Conservation (phyloP, 2,113 vertebrate species). For the Tenebrosternarchus preto region DNA sequence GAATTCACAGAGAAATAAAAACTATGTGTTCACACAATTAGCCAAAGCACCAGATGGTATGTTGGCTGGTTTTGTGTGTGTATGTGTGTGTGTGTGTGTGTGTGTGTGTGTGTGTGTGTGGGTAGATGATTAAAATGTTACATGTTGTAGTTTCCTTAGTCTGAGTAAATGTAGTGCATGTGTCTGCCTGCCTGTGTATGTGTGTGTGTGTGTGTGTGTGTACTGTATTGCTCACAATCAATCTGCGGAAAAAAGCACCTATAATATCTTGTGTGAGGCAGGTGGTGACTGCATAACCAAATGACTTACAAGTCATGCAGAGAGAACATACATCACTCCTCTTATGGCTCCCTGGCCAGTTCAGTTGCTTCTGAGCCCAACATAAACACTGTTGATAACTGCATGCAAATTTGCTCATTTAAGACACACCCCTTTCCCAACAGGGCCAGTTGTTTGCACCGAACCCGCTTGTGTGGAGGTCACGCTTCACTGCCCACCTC, state of each 20-base stretch:
- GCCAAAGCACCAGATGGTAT: background rate
- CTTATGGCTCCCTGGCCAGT: slow-evolving; percentile 12
- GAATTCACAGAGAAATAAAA: too few species aligned
- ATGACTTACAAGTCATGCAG: slow-evolving; percentile 7
- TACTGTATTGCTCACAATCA: background rate
- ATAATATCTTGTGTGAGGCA: slow-evolving; percentile 41
- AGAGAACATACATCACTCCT: slow-evolving; percentile 18
- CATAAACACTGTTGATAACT: slow-evolving; percentile 42
- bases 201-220: slow-evolving; percentile 4
- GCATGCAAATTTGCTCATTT: slow-evolving; percentile 33
- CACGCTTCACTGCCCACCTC: too few species aligned
- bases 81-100: slow-evolving; percentile 50
- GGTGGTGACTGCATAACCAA: background rate
- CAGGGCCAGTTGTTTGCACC: background rate
- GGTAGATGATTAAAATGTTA: slow-evolving; percentile 50
- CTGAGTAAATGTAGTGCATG: background rate
- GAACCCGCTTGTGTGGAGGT: too few species aligned
- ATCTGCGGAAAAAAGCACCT: background rate
- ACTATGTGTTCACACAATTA: background rate
- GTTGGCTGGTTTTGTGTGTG: background rate
- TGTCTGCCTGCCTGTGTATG: background rate
- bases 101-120: slow-evolving; percentile 44
- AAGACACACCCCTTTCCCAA: background rate
- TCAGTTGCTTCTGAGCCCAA: background rate
- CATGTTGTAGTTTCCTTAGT: background rate